Evolutionary conservation across 2,797 vertebrate species (phyloP), one percentile per base, ranked within the genome.

Genomic region (Neosilurus hyrtlii): DNA sequence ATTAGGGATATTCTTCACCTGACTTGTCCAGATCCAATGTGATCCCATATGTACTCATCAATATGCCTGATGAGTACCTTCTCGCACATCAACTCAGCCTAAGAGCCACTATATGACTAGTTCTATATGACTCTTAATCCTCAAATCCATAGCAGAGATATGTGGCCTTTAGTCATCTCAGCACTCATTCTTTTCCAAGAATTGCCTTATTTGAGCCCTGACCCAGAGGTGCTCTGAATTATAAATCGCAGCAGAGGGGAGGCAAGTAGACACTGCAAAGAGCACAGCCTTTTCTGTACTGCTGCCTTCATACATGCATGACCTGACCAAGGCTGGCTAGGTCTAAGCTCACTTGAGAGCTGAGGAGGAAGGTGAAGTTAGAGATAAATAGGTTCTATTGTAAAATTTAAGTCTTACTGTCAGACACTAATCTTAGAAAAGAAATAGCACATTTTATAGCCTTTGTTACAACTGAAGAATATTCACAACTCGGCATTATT

Each of bases 171-270:
- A 83, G 57, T 76, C 81, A 75, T 85, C 78, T 81, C 74, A 20
- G 68, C 51, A 76, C 74, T 83, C 74, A 81, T 82, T 71, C 79
- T 86, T 80, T 79, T 86, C 81, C 59, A 81, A 79, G 67, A 86
- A 87, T 86, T 84, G 79, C 85, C 77, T 85, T 84, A 83, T 86
- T 86, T 88, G 70, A 88, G 78, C 68, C 57, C 43, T 86, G 75
- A 86, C 73, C 83, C 78, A 84, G 79, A 83, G 85, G 78, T 79
- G 68, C 57, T 63, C 56, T 88, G 63, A 84, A 86, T 88, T 85
- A 84, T 84, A 74, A 88, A 86, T 79, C 37, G 37, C 26, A 72
- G 54, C 12, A 61, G 56, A 82, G 67, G 68, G 80, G 26, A 70
- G 18, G 49, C 65, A 75, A 43, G 65, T 15, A 62, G 72, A 82